phyloP scores from a whole-genome alignment of 2,888 invertebrate species.

The Mechanitis messenoides region DNA sequence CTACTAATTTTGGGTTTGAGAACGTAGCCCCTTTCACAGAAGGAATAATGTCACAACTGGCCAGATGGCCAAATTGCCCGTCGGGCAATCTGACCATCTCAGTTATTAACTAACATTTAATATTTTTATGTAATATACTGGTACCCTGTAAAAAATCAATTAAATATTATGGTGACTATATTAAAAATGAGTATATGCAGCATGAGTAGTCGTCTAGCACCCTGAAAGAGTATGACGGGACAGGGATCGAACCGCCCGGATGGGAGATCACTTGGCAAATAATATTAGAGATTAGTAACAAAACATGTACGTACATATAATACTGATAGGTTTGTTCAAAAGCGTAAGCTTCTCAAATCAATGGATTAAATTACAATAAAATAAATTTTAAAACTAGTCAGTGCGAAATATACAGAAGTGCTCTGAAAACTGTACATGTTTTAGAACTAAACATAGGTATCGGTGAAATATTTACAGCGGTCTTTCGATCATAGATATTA shows the following conservation, averaged over 20 bases:
- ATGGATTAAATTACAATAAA: slow-evolving; percentile 66
- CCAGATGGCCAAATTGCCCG: slow-evolving; percentile 73
- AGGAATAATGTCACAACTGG: slow-evolving; percentile 89
- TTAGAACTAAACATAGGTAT: slow-evolving; percentile 77
- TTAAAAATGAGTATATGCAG: slow-evolving; percentile 46
- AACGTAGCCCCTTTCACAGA: slow-evolving; percentile 92
- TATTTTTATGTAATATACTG: slow-evolving; percentile 59
- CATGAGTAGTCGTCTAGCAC: slow-evolving; percentile 71
- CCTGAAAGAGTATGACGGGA: slow-evolving; percentile 38
- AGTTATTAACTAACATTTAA: slow-evolving; percentile 60
- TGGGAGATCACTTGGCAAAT: slow-evolving; percentile 50
- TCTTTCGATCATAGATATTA: slow-evolving; percentile 67
- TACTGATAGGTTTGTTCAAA: slow-evolving; percentile 71
- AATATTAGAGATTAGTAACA: slow-evolving; percentile 74
- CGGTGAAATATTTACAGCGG: slow-evolving; percentile 77
- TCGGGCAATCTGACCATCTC: slow-evolving; percentile 64
- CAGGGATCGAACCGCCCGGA: slow-evolving; percentile 57
- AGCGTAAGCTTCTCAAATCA: slow-evolving; percentile 76
- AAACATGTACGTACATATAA: slow-evolving; percentile 76
- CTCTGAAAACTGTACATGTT: slow-evolving; percentile 77
- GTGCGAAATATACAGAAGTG: slow-evolving; percentile 77
- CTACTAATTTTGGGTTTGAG: slow-evolving; percentile 75
- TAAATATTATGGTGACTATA: slow-evolving; percentile 63
- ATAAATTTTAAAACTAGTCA: slow-evolving; percentile 73
- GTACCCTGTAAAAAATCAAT: slow-evolving; percentile 75